A percentile compares a stretch with the other conserved stretches of the same genome.
These are phyloP conservation scores for Calliopsis andreniformis DNA, from an alignment of 1,140 invertebrate species.

Conservation along the genomic window DNA sequence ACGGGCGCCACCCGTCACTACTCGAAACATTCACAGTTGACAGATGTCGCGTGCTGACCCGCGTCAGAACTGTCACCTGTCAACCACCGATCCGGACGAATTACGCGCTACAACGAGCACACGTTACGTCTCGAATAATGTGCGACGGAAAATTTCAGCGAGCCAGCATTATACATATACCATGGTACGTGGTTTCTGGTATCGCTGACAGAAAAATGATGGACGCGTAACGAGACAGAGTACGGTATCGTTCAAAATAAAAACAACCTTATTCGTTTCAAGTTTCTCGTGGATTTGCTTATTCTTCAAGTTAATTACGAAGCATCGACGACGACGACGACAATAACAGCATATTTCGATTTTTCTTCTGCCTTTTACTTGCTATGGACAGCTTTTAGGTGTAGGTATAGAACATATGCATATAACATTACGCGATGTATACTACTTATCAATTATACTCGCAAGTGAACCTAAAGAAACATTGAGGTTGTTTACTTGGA, in stretches of 20 bases:
- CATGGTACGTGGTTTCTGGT: constrained; percentile 45
- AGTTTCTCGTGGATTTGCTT: constrained; percentile 29
- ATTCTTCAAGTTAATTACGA: constrained; percentile 63
- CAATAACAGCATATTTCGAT: no score
- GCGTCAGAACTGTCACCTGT: constrained; percentile 76
- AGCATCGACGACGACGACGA: no score
- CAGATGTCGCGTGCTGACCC: constrained; percentile 74
- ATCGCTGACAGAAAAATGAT: constrained; percentile 66
- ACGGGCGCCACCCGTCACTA: constrained; percentile 63
- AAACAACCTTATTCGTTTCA: constrained; percentile 1
- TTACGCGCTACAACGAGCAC: constrained; percentile 71
- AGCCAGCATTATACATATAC: constrained; percentile 66
- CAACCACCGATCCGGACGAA: constrained; percentile 74
- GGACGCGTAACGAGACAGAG: constrained; percentile 56
- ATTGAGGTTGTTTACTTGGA: no score
- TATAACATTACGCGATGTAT: no score
- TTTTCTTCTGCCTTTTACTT: neutral
- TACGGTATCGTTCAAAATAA: constrained; percentile 41
- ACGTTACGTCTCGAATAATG: constrained; percentile 70
- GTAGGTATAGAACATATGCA: no score
- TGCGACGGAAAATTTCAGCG: constrained; percentile 67
- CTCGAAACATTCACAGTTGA: constrained; percentile 77
- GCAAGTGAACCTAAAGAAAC: no score
- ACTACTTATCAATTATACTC: no score
- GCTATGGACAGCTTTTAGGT: no score